These are phyloP conservation scores for Odobenus rosmarus DNA, from an alignment of 2,113 vertebrate genomes.

Conservation along the genomic window DNA sequence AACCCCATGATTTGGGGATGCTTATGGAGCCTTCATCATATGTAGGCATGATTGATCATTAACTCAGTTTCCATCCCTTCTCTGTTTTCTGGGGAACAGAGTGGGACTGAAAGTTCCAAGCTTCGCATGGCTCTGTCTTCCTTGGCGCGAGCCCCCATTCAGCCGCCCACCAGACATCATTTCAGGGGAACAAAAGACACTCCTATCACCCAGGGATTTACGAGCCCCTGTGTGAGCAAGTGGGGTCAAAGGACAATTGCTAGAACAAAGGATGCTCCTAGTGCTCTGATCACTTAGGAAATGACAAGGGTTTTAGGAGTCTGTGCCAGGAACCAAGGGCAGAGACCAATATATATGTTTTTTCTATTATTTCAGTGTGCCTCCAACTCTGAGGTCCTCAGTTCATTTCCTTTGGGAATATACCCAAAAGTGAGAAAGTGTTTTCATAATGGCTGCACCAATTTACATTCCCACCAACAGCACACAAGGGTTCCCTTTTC, in stretches of 20 bases:
- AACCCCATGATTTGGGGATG: fast-evolving
- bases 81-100: background rate
- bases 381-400: background rate
- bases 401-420: background rate
- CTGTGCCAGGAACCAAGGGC: background rate
- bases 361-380: background rate
- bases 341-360: background rate
- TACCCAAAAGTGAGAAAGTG: background rate
- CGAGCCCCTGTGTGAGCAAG: background rate
- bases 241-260: background rate
- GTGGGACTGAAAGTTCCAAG: background rate
- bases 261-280: background rate
- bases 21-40: background rate
- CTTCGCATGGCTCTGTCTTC: background rate
- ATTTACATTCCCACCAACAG: background rate
- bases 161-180: background rate
- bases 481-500: background rate
- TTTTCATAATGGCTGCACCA: no score
- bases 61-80: background rate
- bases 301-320: background rate
- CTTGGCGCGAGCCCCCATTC: background rate
- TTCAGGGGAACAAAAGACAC: background rate
- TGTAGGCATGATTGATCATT: background rate
- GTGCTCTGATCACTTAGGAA: background rate
- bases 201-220: background rate